Evolutionary conservation across 2,113 vertebrate genomes (phyloP), one percentile per base, ranked within the genome.

Genomic region (Hemichromis elongatus): DNA sequence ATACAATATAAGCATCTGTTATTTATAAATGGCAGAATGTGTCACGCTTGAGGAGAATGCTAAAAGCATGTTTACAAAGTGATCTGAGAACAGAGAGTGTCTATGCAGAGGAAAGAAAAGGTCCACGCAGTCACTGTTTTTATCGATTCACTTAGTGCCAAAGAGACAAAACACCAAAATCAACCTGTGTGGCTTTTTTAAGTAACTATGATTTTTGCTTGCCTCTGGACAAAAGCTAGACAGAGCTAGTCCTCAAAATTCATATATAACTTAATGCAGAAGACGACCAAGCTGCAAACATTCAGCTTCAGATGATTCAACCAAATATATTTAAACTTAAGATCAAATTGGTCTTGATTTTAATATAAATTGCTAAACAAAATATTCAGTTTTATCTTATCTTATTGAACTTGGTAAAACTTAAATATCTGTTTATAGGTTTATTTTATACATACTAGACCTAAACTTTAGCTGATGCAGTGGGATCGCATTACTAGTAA

Each of bases 1-100:
- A 28, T 81, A 79, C 26, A 84, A 61, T 84, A 86, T 81, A 87
- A 91, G 86, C 89, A 90, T 89, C 88, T 95, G 81, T 82, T 70
- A 63, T 90, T 86, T 80, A 80, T 40, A 81, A 87, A 91, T 90
- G 85, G 70, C 40, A 84, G 42, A 90, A 83, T 89, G 56, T 92
- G 91, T 95, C 89, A 90, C 91, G 91, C 92, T 94, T 95, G 92
- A 95, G 93, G 85, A 92, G 92, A 93, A 88, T 93, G 90, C 86
- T 90, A 94, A 93, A 63, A 73, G 52, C 47, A 21, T 45, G 73
- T 75, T 79, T 50, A 70, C 13, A 45, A 79, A 50, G 26, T 55
- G 3, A 75, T 81, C 6, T 42, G 16, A 85, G 40, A 50, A 35
- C 50, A 30, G 63, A 85, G 5, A 35, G n/a, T 56, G 45, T 78